Evolutionary conservation across 2,888 invertebrate species (phyloP), one percentile per base, ranked within the genome.

Genomic region (Tipula vernalis): DNA sequence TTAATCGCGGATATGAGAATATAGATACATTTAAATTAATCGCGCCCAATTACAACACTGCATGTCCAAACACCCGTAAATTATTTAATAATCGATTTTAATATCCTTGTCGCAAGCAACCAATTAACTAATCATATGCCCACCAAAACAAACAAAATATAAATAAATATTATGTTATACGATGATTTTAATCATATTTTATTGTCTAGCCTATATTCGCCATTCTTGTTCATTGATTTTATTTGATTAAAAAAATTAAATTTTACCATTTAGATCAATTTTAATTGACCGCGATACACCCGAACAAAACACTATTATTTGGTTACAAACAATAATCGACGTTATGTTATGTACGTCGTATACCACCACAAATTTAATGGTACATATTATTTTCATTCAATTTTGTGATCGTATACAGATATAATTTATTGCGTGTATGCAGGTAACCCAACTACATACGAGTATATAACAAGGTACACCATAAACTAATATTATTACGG

Each of bases 241-340:
- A 28, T 5, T 71, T 28, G 71, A 28, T 71, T 0, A 71, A 71
- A 18, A 18, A 71, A 71, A 71, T 28, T 12, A 71, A 71, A 28
- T 71, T 71, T 2, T 71, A 28, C 71, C 28, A 71, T 28, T 71
- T 71, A 71, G 28, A 71, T 71, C 71, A 71, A 71, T 28, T 71
- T 71, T 71, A 71, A 71, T 71, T 71, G 71, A 71, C 71, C 71
- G 71, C 71, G 71, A 71, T 71, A 71, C 71, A 71, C 71, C 71
- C 28, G 28, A 51, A 18, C 28, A 28, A 71, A 8, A 28, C 10
- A 71, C 18, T 28, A 28, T 6, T 39, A 39, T 39, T 39, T 6
- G 28, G 28, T 28, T 39, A 39, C 39, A 39, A 39, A 39, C 28
- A 28, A 28, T 28, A 28, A 28, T 28, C 28, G 28, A 28, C 28